These are phyloP conservation scores for Leptopilina syphax DNA, from an alignment of 2,888 invertebrate genomes.

Conservation along the genomic window DNA sequence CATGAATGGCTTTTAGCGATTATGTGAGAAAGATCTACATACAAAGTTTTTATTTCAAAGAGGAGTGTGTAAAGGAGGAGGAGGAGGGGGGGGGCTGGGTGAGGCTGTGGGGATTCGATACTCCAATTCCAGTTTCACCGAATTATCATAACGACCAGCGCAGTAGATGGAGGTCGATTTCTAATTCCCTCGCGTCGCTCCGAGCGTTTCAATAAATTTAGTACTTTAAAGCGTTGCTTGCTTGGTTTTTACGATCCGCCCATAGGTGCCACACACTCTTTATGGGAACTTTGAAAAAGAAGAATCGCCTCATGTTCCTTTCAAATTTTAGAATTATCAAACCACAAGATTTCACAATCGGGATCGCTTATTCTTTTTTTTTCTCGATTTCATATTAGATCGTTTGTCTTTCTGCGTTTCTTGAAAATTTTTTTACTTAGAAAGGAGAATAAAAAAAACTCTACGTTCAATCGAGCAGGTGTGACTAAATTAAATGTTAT, in stretches of 20 bases:
- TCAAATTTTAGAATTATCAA: constrained; percentile 20
- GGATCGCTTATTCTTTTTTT: constrained; percentile 14
- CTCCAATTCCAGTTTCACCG: constrained; percentile 40
- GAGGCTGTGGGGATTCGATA: constrained; percentile 4
- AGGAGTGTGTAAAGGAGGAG: no score
- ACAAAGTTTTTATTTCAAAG: constrained; percentile 18
- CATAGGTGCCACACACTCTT: constrained; percentile 35
- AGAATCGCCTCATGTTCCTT: constrained; percentile 23
- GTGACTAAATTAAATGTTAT: constrained; percentile 35
- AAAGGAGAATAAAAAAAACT: neutral
- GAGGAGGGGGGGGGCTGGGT: neutral
- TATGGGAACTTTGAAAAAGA: constrained; percentile 31
- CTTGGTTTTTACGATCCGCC: constrained; percentile 40
- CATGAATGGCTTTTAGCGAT: constrained; percentile 29
- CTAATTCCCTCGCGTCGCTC: constrained; percentile 39
- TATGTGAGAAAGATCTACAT: constrained; percentile 34
- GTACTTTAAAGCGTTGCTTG: constrained; percentile 31
- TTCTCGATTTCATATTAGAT: constrained; percentile 17
- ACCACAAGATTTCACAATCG: constrained; percentile 38
- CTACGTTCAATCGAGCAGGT: constrained; percentile 26
- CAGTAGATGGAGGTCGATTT: constrained; percentile 41
- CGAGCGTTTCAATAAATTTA: constrained; percentile 42
- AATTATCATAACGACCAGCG: constrained; percentile 40
- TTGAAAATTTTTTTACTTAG: constrained; percentile 20
- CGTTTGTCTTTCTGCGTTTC: constrained; percentile 37